Base-by-base conservation (phyloP, 2,888 invertebrate species). In the Polyommatus icarus region DNA sequence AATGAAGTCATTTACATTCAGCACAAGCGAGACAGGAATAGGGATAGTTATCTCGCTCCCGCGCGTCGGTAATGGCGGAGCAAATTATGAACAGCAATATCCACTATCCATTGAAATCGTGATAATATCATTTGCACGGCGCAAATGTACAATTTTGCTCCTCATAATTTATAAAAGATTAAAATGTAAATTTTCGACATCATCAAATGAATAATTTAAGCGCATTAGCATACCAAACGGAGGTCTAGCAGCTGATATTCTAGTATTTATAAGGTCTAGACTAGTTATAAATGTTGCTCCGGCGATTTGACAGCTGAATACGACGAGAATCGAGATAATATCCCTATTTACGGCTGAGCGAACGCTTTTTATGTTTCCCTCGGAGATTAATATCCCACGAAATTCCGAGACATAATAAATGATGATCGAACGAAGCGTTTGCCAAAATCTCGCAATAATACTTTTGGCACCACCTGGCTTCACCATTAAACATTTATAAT, bases 1-100 rank as follows among this genome's bases (percentile, higher is more conserved):
- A 93, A 93, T 93, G 92, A 91, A 92, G 91, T 89, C 88, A 92
- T 93, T 93, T 91, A 89, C 90, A 92, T 93, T 93, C 92, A 90
- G 86, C 86, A 85, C 86, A 87, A 89, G 84, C 84, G 83, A 87
- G 82, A 82, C 84, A 82, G 82, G 82, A 83, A 84, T 24, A 61
- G 61, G 61, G 24, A 87, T 86, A 78, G 81, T 82, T 83, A 81
- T 90, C 91, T 86, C 89, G 72, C 85, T 91, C 89, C 85, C 88
- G 85, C 92, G 83, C 88, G 83, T 85, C 84, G 86, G 83, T 91
- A 91, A 92, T 91, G 88, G 89, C 89, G 87, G 89, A 89, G 90
- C 91, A 90, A 92, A 91, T 91, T 75, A 75, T 29, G 75, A 29
- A 50, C 46, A 89, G 89, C 87, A 86, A 88, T 89, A 88, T 87